Conservation (phyloP, 2,797 vertebrate species). For the Potorous gilbertii region DNA sequence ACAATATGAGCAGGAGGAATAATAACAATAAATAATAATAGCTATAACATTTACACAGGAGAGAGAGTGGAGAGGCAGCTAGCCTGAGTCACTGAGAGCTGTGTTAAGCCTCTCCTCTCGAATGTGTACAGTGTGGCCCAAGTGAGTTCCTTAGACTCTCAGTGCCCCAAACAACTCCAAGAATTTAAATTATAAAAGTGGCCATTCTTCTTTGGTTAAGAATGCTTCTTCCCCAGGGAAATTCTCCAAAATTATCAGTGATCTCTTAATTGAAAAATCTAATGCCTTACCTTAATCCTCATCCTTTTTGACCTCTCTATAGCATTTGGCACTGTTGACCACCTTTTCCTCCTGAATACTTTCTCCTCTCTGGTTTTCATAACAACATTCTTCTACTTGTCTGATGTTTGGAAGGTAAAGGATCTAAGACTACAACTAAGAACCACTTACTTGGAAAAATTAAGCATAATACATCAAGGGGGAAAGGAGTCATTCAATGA, state of each 20-base stretch:
- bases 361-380: not conserved
- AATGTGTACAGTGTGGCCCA: not conserved
- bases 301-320: not conserved
- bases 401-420: not conserved
- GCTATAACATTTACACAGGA: not conserved
- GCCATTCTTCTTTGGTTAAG: not conserved
- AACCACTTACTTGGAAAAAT: no score
- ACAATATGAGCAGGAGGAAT: not conserved
- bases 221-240: not conserved
- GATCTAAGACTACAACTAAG: no score
- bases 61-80: not conserved
- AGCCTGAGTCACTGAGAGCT: not conserved
- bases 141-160: not conserved
- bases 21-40: not conserved
- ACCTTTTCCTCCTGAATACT: not conserved
- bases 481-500: no score
- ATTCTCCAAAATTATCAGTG: not conserved
- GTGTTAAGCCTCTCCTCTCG: not conserved
- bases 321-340: not conserved
- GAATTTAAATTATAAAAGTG: not conserved
- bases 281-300: not conserved
- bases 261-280: not conserved
- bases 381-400: not conserved
- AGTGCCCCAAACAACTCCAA: not conserved
- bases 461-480: no score